Evolutionary conservation across 2,888 invertebrate genomes (phyloP), one percentile per base, ranked within the genome.

Genomic region (Fabriciana adippe): DNA sequence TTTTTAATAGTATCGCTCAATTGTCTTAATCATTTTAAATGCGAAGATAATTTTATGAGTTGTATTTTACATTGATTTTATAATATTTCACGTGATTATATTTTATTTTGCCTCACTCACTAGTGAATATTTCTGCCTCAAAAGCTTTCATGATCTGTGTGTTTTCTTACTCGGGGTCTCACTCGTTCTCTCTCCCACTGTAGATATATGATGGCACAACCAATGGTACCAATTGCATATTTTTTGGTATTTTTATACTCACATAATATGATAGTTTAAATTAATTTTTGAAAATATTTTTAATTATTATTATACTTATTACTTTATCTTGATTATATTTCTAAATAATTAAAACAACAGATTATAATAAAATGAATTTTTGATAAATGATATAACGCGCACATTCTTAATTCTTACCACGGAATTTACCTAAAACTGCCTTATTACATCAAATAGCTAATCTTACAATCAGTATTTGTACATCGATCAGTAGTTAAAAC

Each of bases 191-290:
- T 26, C 26, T 26, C 64, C 57, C 61, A 71, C 64, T 13, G 61
- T 69, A 69, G 71, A 57, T 64, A 67, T 70, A 55, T 53, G 67
- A 48, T 67, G 67, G 61, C 69, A 69, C 71, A 69, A 71, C 69
- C 71, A 71, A 69, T 71, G 71, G 69, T 67, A 64, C 47, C 62
- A 66, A 51, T 63, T 59, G 50, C 62, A 48, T 60, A 18, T 55
- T 66, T n/a, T 48, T 35, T 56, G 16, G 35, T 64, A 64, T 64
- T 64, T 56, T 56, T 64, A 35, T 56, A 64, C 21, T 26, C 18
- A 1, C 47, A 48, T 16, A 35, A 51, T 51, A 41, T 51, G 8
- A 51, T 6, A 50, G 16, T 61, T 61, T 35, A 51, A 35, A 35
- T 61, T 16, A 61, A 13, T 41, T 15, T 51, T 21, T 51, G 45